Evolutionary conservation across 2,888 invertebrate genomes (phyloP).

Genomic region (Torymus aiolomorphi): DNA sequence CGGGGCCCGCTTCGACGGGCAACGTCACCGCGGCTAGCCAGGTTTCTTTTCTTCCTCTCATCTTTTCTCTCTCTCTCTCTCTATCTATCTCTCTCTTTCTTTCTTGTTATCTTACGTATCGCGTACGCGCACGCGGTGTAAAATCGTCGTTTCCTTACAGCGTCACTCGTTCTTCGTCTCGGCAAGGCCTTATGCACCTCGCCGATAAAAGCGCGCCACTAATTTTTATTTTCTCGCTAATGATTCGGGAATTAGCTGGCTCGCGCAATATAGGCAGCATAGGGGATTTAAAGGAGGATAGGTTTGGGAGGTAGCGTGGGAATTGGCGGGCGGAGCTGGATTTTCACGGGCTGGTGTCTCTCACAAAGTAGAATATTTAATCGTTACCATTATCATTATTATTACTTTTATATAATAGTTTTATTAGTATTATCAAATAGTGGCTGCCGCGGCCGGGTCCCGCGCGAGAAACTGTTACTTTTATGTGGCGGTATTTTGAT

Average conservation of each 20-base stretch:
- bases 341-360: slow-evolving; percentile 27
- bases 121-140: slow-evolving; percentile 45
- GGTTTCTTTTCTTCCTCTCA: slow-evolving; percentile 3
- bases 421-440: slow-evolving; percentile 60
- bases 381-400: slow-evolving; percentile 51
- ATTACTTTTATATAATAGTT: slow-evolving; percentile 51
- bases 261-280: slow-evolving; percentile 58
- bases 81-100: slow-evolving; percentile 35
- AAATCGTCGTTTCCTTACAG: no score
- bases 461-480: slow-evolving; percentile 75
- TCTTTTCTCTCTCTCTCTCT: slow-evolving; percentile 11
- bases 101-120: slow-evolving; percentile 49
- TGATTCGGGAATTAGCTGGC: slow-evolving; percentile 58
- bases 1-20: slow-evolving; percentile 71
- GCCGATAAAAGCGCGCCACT: slow-evolving; percentile 52
- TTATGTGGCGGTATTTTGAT: slow-evolving; percentile 76
- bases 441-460: slow-evolving; percentile 72
- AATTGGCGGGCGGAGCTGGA: slow-evolving; percentile 48
- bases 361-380: slow-evolving; percentile 62
- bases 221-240: slow-evolving; percentile 50
- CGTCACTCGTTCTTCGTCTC: slow-evolving; percentile 55
- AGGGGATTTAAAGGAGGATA: slow-evolving; percentile 27
- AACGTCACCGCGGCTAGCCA: slow-evolving; percentile 68
- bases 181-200: slow-evolving; percentile 73
- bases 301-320: slow-evolving; percentile 52